Conservation (phyloP, 2,797 vertebrate genomes). For the Pantherophis alleghaniensis region DNA sequence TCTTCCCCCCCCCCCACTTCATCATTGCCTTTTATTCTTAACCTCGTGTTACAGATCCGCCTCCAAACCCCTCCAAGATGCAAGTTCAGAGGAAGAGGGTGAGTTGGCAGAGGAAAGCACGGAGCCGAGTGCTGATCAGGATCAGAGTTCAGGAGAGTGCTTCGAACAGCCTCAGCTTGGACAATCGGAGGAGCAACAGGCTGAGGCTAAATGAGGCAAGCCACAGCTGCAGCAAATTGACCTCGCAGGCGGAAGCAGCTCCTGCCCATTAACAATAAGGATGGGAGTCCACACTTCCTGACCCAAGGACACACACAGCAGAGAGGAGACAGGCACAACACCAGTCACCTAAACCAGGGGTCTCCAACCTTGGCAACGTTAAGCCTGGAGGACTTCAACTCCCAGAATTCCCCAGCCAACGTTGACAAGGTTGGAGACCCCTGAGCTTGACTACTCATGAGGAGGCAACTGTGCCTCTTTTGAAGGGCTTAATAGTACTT, state of each 20-base stretch:
- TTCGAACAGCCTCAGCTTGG: not conserved
- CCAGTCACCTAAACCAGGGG: too few species aligned
- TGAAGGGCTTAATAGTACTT: too few species aligned
- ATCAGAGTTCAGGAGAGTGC: not conserved
- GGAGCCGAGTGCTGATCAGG: not conserved
- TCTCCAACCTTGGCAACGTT: too few species aligned
- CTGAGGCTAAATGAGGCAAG: not conserved
- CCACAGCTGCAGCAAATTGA: not conserved
- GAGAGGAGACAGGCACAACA: not conserved
- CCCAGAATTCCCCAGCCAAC: too few species aligned
- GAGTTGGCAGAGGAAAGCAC: not conserved
- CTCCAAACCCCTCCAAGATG: not conserved
- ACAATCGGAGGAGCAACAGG: not conserved
- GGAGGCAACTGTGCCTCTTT: not conserved
- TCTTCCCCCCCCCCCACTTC: not conserved
- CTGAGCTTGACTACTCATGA: not conserved
- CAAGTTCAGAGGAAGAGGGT: not conserved
- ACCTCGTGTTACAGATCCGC: not conserved
- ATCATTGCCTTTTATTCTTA: not conserved
- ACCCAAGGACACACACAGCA: not conserved
- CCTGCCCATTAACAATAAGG: not conserved
- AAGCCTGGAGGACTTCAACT: too few species aligned
- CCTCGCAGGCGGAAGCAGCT: not conserved
- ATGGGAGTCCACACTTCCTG: not conserved
- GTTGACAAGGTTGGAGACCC: too few species aligned